Base-by-base conservation (phyloP, 2,113 vertebrate species). In the Laterallus jamaicensis region DNA sequence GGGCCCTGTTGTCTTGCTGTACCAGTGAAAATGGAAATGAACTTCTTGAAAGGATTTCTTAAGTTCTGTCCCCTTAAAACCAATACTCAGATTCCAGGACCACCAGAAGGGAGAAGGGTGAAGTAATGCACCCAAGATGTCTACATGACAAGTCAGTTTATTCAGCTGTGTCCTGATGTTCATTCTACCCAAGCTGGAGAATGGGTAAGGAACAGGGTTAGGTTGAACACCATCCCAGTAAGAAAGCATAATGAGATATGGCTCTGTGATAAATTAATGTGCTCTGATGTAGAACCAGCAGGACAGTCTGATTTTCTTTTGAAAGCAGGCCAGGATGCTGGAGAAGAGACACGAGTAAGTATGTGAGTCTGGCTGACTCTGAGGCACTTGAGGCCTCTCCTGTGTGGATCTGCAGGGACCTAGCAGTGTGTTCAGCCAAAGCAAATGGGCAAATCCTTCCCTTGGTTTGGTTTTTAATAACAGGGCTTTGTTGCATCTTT, bases 211-310 rank as follows among this genome's bases (percentile, higher is more conserved):
- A 68, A 15, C 3, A 31, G 6, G 1, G 12, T n/a, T 52, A 40
- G 5, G 9, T 82, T 85, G 62, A 58, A 12, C 8, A 44, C 15
- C 4, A 40, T 63, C 18, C 22, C 15, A 29, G 24, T 31, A 83
- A 80, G 37, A 58, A 67, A 73, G 68, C 44, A 3, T 4, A 4
- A 24, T 59, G 17, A 56, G 24, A 32, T 59, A 3, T 68, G 22
- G 0, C 15, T 90, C 37, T 40, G 5, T 83, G n/a, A 22, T n/a
- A 9, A 31, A 4, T 79, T 60, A 24, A 4, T 4, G 8, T 32
- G 26, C 10, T 39, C 9, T 47, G 39, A 52, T 1, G 1, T 16
- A 25, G 31, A 80, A 85, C 5, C 11, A 62, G 39, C 0, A 5
- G 67, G 56, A 40, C 16, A 64, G 14, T 31, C 15, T 66, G 24